A percentile compares a stretch with the other conserved stretches of the same genome.
Conservation (phyloP, 1,140 invertebrate genomes). For the Schmidtea mediterranea region DNA sequence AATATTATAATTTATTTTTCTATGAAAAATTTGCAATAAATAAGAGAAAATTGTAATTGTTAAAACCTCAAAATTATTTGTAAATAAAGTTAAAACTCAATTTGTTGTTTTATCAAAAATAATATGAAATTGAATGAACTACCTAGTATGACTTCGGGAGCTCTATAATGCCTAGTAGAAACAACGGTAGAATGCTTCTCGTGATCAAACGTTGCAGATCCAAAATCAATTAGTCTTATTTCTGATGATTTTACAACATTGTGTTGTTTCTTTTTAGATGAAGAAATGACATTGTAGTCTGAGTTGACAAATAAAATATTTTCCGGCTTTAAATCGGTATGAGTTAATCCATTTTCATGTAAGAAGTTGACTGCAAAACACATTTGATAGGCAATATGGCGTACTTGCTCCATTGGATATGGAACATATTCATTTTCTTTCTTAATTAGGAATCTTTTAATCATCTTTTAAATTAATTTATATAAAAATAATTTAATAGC, state of each 20-base stretch:
- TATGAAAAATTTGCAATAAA: no score
- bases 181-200: slow-evolving; percentile 98
- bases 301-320: slow-evolving; percentile 92
- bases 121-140: no score
- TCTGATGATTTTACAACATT: slow-evolving; percentile 54
- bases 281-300: slow-evolving; percentile 57
- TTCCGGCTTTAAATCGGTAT: slow-evolving; percentile 96
- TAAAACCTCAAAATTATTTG: no score
- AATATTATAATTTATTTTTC: no score
- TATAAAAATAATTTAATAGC: no score
- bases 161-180: slow-evolving; percentile 87
- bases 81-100: no score
- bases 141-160: slow-evolving; percentile 67
- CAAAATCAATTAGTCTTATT: slow-evolving; percentile 88
- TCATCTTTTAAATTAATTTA: no score
- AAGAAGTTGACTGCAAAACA: slow-evolving; percentile 88
- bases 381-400: slow-evolving; percentile 87
- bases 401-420: slow-evolving; percentile 80
- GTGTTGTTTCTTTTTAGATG: slow-evolving; percentile 61
- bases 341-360: slow-evolving; percentile 85
- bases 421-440: slow-evolving; percentile 96
- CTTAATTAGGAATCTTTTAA: slow-evolving; percentile 66
- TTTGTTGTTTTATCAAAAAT: no score
- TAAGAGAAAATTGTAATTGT: no score
- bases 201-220: slow-evolving; percentile 94